Base-by-base conservation (phyloP, 92 coral and sea anemone genomes). In the Porites lobata region DNA sequence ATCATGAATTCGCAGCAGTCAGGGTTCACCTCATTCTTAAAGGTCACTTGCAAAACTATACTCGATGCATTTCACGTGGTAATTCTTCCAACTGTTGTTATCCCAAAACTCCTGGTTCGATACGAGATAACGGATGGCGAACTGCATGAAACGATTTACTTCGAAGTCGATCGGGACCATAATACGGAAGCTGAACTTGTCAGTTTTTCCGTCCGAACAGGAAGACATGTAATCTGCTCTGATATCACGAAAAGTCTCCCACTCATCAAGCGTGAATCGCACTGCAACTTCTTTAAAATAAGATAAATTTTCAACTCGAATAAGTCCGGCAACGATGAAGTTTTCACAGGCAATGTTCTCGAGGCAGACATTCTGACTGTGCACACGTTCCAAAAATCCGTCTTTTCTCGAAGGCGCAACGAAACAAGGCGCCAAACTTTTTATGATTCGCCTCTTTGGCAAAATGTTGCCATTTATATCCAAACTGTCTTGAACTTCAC, bases 131-230 rank as follows among this genome's bases (percentile, higher is more conserved):
- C 98, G 75, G 52, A 94, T 79, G 11, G 98, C 98, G 69, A 94
- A 92, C 73, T 92, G 90, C 70, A 94, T 59, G 51, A 63, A 51
- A 21, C 68, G 78, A n/a, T 78, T 71, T 18, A 68, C 79, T 70
- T 92, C 94, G 65, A 93, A 81, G 75, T 85, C 86, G 10, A 81
- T 65, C 9, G 98, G 91, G 10, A 93, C 80, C 0, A 94, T 68
- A 20, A 96, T 72, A 51, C 93, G 92, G 72, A 96, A 96, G 74
- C 92, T 91, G 76, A 94, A 96, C 69, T 94, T 95, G 79, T 95
- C 99, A 6, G 92, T 87, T 1, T 78, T 76, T 54, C 94, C 92
- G 80, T 95, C 95, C 19, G 94, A 68, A 17, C 95, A 90, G 20
- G 94, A 73, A 6, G 98, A 94, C 69, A 96, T 90, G 50, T 92